Evolutionary conservation across 2,113 vertebrate genomes (phyloP).

Genomic region (Lophotis ruficrista): DNA sequence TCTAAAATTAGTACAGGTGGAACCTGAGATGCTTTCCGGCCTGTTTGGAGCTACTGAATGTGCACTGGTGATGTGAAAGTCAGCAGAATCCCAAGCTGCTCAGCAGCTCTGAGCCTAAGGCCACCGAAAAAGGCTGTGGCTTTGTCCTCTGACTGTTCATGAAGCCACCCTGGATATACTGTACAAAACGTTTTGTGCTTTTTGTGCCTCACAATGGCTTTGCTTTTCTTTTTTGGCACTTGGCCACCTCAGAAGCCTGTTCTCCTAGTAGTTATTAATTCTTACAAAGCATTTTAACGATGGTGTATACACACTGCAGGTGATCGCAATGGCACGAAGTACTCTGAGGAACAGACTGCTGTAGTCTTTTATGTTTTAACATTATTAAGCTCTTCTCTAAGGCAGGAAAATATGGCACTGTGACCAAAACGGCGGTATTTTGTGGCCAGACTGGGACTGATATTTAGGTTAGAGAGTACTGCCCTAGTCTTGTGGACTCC

Average conservation of each 20-base stretch:
- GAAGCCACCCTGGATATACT: not conserved
- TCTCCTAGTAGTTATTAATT: not conserved
- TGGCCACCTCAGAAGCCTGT: not conserved
- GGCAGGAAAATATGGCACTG: not conserved
- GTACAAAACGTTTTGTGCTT: not conserved
- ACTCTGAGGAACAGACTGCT: not conserved
- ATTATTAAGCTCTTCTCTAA: not conserved
- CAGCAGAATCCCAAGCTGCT: not conserved
- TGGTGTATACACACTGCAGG: not conserved
- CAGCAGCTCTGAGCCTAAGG: not conserved
- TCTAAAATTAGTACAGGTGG: not conserved
- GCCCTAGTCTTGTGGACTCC: not conserved
- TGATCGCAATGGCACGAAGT: not conserved
- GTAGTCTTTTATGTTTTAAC: not conserved
- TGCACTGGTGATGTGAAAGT: not conserved
- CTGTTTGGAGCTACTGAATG: not conserved
- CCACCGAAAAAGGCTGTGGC: not conserved
- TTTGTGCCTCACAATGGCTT: not conserved
- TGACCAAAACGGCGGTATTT: not conserved
- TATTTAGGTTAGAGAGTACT: not conserved
- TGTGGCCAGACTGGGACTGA: not conserved
- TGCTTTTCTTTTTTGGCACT: not conserved
- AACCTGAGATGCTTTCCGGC: not conserved
- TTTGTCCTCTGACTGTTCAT: not conserved
- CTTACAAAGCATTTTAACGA: not conserved